phyloP scores from a whole-genome alignment of 2,797 vertebrate genomes.

The Squalus acanthias region DNA sequence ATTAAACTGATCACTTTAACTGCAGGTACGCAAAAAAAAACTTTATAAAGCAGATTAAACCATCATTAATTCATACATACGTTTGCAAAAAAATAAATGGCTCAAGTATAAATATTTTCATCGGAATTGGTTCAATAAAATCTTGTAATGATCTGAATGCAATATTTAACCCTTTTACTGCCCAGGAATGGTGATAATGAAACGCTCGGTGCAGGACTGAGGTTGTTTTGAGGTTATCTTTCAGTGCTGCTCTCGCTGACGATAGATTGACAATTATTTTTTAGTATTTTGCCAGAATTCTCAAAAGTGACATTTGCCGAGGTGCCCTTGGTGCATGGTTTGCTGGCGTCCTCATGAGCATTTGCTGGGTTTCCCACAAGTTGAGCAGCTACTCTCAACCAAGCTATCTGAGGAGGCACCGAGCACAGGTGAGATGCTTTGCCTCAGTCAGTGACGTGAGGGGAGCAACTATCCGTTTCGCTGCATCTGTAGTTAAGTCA shows the following conservation, averaged over 20 bases:
- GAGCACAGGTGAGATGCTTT: background rate
- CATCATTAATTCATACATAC: background rate
- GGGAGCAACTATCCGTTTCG: background rate
- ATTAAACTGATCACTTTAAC: slow-evolving; percentile 20
- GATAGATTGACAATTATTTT: background rate
- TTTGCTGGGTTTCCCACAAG: background rate
- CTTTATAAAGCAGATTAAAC: background rate
- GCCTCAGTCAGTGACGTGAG: background rate
- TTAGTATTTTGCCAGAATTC: background rate
- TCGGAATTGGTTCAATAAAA: background rate
- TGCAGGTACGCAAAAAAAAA: background rate
- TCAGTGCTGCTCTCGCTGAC: background rate
- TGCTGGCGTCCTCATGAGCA: background rate
- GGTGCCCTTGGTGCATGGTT: background rate
- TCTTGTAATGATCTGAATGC: too few relatives aligned
- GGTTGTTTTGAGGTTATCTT: background rate
- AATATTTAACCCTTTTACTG: background rate
- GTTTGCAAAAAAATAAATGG: background rate
- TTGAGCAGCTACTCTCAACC: background rate
- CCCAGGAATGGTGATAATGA: background rate
- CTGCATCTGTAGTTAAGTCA: background rate
- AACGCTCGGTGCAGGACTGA: background rate
- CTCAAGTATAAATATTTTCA: background rate
- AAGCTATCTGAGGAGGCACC: background rate
- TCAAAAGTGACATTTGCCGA: background rate